A percentile compares a stretch with the other conserved stretches of the same genome.
Conservation (phyloP, 2,797 vertebrate genomes). For the Halcyon chelicuti region DNA sequence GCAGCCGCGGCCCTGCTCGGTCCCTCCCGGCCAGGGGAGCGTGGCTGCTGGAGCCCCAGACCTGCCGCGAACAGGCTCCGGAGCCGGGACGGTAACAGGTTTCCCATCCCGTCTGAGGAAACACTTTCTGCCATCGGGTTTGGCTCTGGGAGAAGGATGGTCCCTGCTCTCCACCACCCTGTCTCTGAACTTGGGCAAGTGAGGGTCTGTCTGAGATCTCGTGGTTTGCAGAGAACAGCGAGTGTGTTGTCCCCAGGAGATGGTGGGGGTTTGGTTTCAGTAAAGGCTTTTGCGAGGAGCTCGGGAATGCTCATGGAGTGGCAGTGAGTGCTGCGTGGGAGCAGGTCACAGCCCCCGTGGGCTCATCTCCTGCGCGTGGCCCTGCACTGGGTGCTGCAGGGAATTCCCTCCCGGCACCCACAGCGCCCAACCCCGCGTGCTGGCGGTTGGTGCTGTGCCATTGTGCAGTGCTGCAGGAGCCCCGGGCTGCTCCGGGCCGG, state of each 20-base stretch:
- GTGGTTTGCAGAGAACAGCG: neutral
- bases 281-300: neutral
- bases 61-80: no score
- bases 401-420: fast-evolving
- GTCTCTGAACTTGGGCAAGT: neutral
- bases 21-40: neutral
- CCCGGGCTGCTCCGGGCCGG: neutral
- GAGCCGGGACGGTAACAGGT: neutral
- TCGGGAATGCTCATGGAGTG: fast-evolving
- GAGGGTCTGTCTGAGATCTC: neutral
- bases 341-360: fast-evolving
- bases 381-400: fast-evolving
- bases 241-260: neutral
- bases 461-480: fast-evolving
- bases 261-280: neutral
- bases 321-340: fast-evolving
- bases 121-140: fast-evolving
- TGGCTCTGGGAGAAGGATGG: neutral
- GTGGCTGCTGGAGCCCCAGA: neutral
- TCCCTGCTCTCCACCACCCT: no score
- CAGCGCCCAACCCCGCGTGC: fast-evolving
- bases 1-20: neutral
- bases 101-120: neutral
- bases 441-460: fast-evolving
- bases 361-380: neutral